These are phyloP conservation scores for Mobula birostris DNA, from an alignment of 2,113 vertebrate genomes.

Conservation along the genomic window DNA sequence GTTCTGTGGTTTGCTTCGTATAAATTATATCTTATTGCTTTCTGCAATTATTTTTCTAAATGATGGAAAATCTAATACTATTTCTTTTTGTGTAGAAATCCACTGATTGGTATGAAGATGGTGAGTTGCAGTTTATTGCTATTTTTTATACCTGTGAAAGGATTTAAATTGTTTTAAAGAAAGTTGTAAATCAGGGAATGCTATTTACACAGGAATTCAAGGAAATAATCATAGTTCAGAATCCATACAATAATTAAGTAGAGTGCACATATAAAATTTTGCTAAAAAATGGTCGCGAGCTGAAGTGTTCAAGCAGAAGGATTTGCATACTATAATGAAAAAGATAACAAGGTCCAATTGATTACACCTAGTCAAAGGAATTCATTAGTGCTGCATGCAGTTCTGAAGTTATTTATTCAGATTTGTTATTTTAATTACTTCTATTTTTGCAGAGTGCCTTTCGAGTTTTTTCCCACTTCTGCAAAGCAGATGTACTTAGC, in stretches of 20 bases:
- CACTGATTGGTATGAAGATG: neutral
- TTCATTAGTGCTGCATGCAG: neutral
- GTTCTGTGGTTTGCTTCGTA: neutral
- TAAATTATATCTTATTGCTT: neutral
- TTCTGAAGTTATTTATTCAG: conserved; percentile 10
- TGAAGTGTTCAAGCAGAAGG: neutral
- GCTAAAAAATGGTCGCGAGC: neutral
- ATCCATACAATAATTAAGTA: neutral
- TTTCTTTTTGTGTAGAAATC: neutral
- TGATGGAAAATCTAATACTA: neutral
- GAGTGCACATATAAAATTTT: neutral
- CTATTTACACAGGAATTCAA: neutral
- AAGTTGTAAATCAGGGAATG: neutral
- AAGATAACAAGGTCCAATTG: conserved; percentile 32
- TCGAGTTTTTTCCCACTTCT: neutral
- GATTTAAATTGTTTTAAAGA: conserved; percentile 4
- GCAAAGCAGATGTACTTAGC: neutral
- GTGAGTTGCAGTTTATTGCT: neutral
- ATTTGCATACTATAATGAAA: conserved; percentile 38
- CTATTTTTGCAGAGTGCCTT: neutral
- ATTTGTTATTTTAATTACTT: conserved; percentile 34
- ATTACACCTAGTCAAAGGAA: conserved; percentile 36
- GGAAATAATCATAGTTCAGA: neutral
- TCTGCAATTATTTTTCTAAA: neutral
- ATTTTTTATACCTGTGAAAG: conserved; percentile 2